Evolutionary conservation across 2,113 vertebrate species (phyloP).

Genomic region (Symphodus melops): DNA sequence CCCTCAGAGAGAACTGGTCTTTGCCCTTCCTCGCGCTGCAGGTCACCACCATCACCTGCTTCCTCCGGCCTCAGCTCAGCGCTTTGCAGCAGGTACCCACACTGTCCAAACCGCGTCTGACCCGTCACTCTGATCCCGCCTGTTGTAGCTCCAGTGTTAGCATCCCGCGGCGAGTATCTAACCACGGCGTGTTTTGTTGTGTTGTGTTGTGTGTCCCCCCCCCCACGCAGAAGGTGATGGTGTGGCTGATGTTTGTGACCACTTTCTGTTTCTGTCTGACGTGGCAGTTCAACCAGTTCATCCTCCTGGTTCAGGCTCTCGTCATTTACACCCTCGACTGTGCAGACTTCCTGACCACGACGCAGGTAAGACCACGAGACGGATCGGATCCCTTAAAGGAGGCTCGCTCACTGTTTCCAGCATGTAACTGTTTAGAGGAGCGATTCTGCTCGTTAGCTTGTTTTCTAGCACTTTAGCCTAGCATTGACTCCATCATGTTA

Average conservation of each 20-base stretch:
- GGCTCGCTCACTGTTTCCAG: too few relatives aligned
- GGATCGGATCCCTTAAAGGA: too few relatives aligned
- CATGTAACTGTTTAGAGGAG: too few relatives aligned
- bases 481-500: background rate
- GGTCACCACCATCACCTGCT: constrained; percentile 90
- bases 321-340: constrained; percentile 91
- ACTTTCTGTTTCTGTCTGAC: constrained; percentile 94
- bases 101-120: background rate
- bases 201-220: constrained; percentile 14
- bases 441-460: too few relatives aligned
- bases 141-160: background rate
- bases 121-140: too few relatives aligned
- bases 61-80: constrained; percentile 87
- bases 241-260: constrained; percentile 88
- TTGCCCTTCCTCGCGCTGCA: constrained; percentile 95
- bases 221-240: constrained; percentile 86
- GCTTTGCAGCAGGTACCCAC: constrained; percentile 86
- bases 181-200: background rate
- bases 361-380: constrained; percentile 82
- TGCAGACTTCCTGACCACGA: constrained; percentile 86
- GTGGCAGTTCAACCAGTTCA: constrained; percentile 99
- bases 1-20: constrained; percentile 98
- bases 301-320: constrained; percentile 92
- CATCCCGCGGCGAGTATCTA: background rate
- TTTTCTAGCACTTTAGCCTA: background rate